A percentile compares a stretch with the other conserved stretches of the same genome.
Conservation (phyloP, 2,888 invertebrate species). For the Melanophora roralis region DNA sequence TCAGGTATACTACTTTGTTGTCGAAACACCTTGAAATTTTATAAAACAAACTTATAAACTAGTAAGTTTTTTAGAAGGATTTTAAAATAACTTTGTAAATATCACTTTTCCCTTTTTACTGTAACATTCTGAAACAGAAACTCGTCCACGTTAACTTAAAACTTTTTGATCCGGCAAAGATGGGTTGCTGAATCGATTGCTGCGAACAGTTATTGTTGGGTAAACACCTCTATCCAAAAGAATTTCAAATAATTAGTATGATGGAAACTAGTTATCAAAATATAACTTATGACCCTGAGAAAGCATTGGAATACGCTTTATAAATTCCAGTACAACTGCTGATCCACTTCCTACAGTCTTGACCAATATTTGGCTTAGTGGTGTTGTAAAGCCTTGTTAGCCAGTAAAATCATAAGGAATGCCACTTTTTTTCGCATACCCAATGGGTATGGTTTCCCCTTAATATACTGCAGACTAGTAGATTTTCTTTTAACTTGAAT, state of each 20-base stretch:
- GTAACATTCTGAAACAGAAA: no score
- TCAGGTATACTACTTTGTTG: conserved; percentile 63
- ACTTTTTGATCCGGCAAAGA: no score
- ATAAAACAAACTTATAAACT: no score
- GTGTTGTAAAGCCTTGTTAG: conserved; percentile 66
- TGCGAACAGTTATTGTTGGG: no score
- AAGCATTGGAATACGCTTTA: conserved; percentile 14
- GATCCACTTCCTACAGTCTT: conserved; percentile 62
- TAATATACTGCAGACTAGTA: conserved; percentile 27
- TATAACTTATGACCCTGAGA: conserved; percentile 49
- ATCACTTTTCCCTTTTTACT: no score
- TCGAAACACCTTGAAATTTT: conserved; percentile 63
- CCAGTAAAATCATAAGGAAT: conserved; percentile 68
- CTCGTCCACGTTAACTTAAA: no score
- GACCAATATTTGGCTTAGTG: conserved; percentile 12
- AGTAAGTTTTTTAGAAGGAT: no score
- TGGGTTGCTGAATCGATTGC: no score
- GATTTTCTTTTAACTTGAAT: conserved; percentile 35
- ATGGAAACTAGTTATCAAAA: conserved; percentile 65
- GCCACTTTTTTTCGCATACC: conserved; percentile 66
- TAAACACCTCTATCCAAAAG: conserved; percentile 36
- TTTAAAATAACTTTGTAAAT: conserved; percentile 53
- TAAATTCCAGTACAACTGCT: conserved; percentile 53
- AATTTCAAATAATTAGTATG: conserved; percentile 63
- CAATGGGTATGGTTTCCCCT: conserved; percentile 62